These are phyloP conservation scores for Drosophila suzukii DNA, from an alignment of 1,140 invertebrate genomes.

Conservation along the genomic window DNA sequence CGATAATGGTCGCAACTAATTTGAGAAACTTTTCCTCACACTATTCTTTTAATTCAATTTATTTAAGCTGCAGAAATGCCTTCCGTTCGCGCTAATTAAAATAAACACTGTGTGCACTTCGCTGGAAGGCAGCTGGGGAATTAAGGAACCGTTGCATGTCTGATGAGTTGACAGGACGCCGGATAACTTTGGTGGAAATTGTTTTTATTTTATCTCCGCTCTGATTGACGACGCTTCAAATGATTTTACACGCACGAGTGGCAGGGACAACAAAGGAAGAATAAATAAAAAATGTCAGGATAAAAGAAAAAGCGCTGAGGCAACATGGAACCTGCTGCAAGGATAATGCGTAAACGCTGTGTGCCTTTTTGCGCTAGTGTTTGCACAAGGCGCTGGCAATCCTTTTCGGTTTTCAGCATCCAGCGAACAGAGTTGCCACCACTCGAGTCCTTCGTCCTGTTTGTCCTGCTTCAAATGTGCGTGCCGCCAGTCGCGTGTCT, in stretches of 20 bases:
- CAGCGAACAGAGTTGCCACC: conserved; percentile 1
- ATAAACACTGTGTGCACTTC: conserved; percentile 77
- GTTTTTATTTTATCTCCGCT: conserved; percentile 61
- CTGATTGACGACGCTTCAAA: conserved; percentile 78
- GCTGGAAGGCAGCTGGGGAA: conserved; percentile 30
- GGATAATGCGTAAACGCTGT: conserved; percentile 72
- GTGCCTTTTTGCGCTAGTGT: conserved; percentile 54
- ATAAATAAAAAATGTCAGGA: background rate
- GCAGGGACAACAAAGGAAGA: conserved; percentile 40
- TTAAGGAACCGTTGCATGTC: conserved; percentile 71
- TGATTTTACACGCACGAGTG: conserved; percentile 81
- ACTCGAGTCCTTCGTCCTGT: conserved; percentile 44
- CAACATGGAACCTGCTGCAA: conserved; percentile 47
- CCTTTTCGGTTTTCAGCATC: conserved; percentile 45
- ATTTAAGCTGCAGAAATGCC: conserved; percentile 35
- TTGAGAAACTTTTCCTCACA: background rate
- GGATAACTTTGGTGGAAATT: conserved; percentile 59
- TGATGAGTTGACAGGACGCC: conserved; percentile 68
- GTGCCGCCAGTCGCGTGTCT: conserved; percentile 73
- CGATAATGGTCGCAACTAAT: conserved; percentile 11
- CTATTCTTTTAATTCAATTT: conserved; percentile 49
- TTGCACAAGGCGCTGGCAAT: conserved; percentile 65
- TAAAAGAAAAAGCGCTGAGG: conserved; percentile 19
- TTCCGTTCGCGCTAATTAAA: conserved; percentile 65
- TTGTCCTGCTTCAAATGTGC: conserved; percentile 60